These are phyloP conservation scores for Poliocrania exsul DNA, from an alignment of 2,797 vertebrate species.

Conservation along the genomic window DNA sequence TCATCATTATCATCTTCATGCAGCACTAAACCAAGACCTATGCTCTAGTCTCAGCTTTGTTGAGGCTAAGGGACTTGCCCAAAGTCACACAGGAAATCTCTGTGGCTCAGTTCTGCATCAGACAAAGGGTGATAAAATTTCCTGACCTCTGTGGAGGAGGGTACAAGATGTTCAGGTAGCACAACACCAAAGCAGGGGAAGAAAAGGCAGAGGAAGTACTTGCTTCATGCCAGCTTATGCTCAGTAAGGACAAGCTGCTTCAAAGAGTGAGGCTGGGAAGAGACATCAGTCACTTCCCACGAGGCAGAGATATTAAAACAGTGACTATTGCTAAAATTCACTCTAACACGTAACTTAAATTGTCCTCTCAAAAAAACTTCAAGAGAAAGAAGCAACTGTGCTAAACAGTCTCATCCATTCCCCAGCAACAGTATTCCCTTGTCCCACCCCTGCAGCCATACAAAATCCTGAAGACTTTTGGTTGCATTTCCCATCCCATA, in stretches of 20 bases:
- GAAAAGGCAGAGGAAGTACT: neutral
- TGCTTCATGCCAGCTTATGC: neutral
- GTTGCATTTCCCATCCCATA: neutral
- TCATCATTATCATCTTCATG: neutral
- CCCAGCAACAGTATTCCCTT: neutral
- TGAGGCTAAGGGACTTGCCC: slow-evolving; percentile 39
- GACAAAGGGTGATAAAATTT: slow-evolving; percentile 35
- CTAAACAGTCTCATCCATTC: accelerated
- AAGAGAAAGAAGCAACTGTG: neutral
- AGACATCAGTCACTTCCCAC: neutral
- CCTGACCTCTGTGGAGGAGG: slow-evolving; percentile 18
- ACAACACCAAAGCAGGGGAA: neutral
- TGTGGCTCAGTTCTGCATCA: slow-evolving; percentile 32
- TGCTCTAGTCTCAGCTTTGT: neutral
- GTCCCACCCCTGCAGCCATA: neutral
- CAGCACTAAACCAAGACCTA: neutral
- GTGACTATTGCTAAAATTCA: neutral
- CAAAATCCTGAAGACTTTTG: neutral
- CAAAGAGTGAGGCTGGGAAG: neutral
- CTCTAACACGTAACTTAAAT: neutral
- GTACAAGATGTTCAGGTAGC: slow-evolving; percentile 8
- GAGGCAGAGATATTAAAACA: neutral
- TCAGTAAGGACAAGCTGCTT: neutral
- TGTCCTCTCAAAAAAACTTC: neutral
- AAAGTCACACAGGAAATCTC: slow-evolving; percentile 60